These are phyloP conservation scores for Aramus guarauna DNA, from an alignment of 2,113 vertebrate genomes.

Conservation along the genomic window DNA sequence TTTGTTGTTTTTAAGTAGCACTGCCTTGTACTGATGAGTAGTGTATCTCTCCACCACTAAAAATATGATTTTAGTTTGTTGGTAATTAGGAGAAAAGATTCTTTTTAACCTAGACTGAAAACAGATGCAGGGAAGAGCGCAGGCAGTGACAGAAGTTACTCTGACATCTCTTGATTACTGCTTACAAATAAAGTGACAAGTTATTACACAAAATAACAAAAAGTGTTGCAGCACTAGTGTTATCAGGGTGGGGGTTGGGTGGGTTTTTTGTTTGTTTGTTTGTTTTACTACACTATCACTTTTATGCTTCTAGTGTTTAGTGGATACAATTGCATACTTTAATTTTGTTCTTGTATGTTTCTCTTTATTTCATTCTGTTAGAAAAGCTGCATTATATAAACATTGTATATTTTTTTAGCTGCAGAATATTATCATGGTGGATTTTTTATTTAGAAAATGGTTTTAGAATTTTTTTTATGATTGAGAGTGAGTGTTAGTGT, in stretches of 20 bases:
- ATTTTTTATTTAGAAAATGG: slow-evolving; percentile 34
- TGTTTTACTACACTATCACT: not conserved
- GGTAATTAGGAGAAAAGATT: slow-evolving; percentile 74
- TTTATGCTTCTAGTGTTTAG: not conserved
- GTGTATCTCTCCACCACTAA: slow-evolving; percentile 58
- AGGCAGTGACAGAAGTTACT: slow-evolving; percentile 76
- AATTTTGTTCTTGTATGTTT: not conserved
- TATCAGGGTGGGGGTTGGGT: not conserved
- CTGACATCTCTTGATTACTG: slow-evolving; percentile 86
- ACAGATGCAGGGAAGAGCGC: slow-evolving; percentile 75
- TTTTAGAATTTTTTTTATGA: slow-evolving; percentile 49
- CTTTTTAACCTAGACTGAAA: slow-evolving; percentile 82
- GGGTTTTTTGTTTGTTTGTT: too few relatives aligned
- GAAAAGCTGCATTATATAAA: slow-evolving; percentile 18
- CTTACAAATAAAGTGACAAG: slow-evolving; percentile 42
- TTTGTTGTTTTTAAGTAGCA: slow-evolving; percentile 68
- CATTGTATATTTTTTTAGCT: slow-evolving; percentile 31
- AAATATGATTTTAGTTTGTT: slow-evolving; percentile 71
- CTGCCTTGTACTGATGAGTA: slow-evolving; percentile 69
- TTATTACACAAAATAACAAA: slow-evolving; percentile 64
- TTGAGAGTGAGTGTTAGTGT: slow-evolving; percentile 18
- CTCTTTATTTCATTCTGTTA: slow-evolving; percentile 22
- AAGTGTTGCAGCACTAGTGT: not conserved
- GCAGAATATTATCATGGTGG: not conserved
- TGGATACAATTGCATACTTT: not conserved